These are phyloP conservation scores for Nanorana parkeri DNA, from an alignment of 2,113 vertebrate species.

Conservation along the genomic window DNA sequence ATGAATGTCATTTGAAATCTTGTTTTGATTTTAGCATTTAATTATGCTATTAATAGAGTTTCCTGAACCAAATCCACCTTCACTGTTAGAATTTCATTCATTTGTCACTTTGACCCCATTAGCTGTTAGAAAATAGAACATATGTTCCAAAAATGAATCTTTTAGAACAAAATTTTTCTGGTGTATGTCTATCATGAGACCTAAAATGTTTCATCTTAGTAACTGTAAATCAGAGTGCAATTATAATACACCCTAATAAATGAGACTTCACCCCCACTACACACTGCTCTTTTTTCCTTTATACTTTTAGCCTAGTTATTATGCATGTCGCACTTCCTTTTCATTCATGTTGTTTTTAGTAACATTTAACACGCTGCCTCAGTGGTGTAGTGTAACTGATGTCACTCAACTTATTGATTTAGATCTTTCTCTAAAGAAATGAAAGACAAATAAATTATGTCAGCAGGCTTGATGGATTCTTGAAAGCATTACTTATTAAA, in stretches of 20 bases:
- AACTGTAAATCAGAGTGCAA: constrained; percentile 27
- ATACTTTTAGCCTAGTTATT: constrained; percentile 29
- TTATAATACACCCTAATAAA: not conserved
- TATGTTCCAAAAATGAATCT: too few species aligned
- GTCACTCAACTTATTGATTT: constrained; percentile 40
- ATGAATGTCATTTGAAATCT: too few species aligned
- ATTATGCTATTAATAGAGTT: too few species aligned
- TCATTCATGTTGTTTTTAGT: constrained; percentile 24
- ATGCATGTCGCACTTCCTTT: constrained; percentile 29
- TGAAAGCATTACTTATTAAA: not conserved
- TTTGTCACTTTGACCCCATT: too few species aligned
- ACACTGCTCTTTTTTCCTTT: constrained; percentile 21
- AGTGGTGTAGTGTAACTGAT: constrained; percentile 34
- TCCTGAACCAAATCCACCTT: too few species aligned
- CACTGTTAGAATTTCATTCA: too few species aligned
- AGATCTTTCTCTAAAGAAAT: constrained; percentile 32
- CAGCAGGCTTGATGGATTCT: constrained; percentile 24
- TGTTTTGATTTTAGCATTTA: too few species aligned
- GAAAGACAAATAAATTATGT: constrained; percentile 34
- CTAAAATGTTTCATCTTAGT: not conserved
- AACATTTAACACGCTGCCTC: constrained; percentile 31
- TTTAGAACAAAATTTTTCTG: too few species aligned
- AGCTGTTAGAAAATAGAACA: too few species aligned
- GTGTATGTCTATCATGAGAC: too few species aligned
- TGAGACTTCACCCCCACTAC: constrained; percentile 6